Evolutionary conservation across 2,797 vertebrate species (phyloP), one percentile per base, ranked within the genome.

Genomic region (Argyrosomus regius): DNA sequence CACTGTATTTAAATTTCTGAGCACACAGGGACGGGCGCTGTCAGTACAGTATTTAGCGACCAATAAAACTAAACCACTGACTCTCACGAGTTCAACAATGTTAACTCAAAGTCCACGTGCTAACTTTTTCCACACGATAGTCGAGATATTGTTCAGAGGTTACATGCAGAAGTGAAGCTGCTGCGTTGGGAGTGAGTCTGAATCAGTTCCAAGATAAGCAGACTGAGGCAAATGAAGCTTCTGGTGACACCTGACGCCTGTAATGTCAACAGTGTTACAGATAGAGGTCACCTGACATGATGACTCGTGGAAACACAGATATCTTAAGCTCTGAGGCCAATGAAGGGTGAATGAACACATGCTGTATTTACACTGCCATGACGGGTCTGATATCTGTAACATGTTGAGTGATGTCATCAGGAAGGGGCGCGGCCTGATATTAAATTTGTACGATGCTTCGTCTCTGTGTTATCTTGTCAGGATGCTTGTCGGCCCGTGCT

Each of bases 401-500:
- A 12, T 18, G 46, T 52, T 12, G 35, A 28, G 4, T 22, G 5
- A 65, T 45, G 65, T 50, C 56, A 43, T 4, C 60, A 39, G 43
- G 35, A 53, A 46, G 20, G 20, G 56, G 12, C 4, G 11, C 5
- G 66, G 16, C 72, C 11, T 11, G 52, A 14, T 17, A 16, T 70
- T 31, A 22, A n/a, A 52, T 16, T 31, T 6, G n/a, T 54, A 8
- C 46, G 46, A 13, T 10, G 46, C 17, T 13, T 45, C 22, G 22
- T 61, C 24, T 43, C 24, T 12, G 66, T 46, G 43, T 66, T 18
- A n/a, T 61, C 68, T 64, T 20, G 53, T 86, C 62, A 26, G 66
- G n/a, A 39, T 43, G 71, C 50, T 70, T 48, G 13, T 56, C n/a
- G 62, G 54, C 13, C 26, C 1, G 43, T 1, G 35, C 67, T 3